Percentiles rank a stretch among this genome's conserved stretches.
Conservation (phyloP, 1,140 invertebrate genomes). For the Euwallacea fornicatus region DNA sequence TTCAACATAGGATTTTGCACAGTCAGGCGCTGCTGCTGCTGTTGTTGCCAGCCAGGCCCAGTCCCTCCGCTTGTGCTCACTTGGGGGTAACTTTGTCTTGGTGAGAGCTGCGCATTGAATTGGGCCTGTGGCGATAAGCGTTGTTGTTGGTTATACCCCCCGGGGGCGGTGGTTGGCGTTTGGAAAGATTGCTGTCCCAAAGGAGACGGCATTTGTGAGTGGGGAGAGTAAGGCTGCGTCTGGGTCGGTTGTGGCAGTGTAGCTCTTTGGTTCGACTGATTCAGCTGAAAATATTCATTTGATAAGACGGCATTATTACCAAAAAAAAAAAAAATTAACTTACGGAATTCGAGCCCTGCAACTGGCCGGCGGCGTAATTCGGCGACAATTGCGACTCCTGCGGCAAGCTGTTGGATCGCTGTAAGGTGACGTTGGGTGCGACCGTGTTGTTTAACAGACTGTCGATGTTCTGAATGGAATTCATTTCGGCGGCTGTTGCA, state of each 20-base stretch:
- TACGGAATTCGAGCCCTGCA: slow-evolving; percentile 34
- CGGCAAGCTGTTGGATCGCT: slow-evolving; percentile 67
- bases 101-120: slow-evolving; percentile 49
- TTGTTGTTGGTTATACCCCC: slow-evolving; percentile 45
- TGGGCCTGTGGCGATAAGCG: slow-evolving; percentile 48
- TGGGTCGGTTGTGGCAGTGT: slow-evolving; percentile 42
- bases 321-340: slow-evolving; percentile 15
- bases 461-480: slow-evolving; percentile 69
- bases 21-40: slow-evolving; percentile 49
- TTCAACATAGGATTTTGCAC: slow-evolving; percentile 78
- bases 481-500: slow-evolving; percentile 64
- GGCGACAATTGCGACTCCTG: slow-evolving; percentile 71
- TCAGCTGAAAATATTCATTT: not conserved
- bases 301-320: too few relatives aligned
- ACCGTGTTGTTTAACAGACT: slow-evolving; percentile 78
- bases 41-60: slow-evolving; percentile 40
- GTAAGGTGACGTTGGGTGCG: slow-evolving; percentile 76
- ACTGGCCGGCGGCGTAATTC: slow-evolving; percentile 54
- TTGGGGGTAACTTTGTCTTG: slow-evolving; percentile 46
- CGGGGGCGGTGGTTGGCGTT: slow-evolving; percentile 39
- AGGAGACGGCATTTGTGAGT: slow-evolving; percentile 52
- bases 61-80: slow-evolving; percentile 34
- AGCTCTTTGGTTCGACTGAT: slow-evolving; percentile 20
- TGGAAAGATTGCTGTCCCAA: slow-evolving; percentile 47
- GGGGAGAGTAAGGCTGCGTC: slow-evolving; percentile 56